Evolutionary conservation across 2,888 invertebrate genomes (phyloP), one percentile per base, ranked within the genome.

Genomic region (Nomada flava): DNA sequence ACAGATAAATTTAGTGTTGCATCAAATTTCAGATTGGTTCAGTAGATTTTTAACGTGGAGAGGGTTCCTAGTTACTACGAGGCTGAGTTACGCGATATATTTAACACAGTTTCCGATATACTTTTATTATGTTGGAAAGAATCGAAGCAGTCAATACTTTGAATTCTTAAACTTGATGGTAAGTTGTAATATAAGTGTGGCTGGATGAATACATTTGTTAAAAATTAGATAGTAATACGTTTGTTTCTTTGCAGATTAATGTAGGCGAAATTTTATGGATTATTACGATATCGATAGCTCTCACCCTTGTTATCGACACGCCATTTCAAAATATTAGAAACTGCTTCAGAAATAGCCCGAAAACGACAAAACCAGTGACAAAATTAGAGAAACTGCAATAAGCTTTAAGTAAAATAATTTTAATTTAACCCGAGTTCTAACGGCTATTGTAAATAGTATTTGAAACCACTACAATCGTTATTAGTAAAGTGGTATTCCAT

Each of bases 71-170:
- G 93, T 96, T 11, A 95, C 95, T 88, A 96, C 96, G 13, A 95
- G 96, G 90, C 94, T 96, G n/a, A 96, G 96, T 52, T 96, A 96
- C 90, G 95, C 96, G 50, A 94, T 96, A 70, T 96, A 96, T 90
- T 93, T 96, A 79, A 96, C 96, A 42, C 96, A 96, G 91, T 96
- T 96, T 89, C 96, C 96, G 5, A 95, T 96, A 74, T 96, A 95
- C 91, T 96, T 96, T 92, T 96, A 94, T 89, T 96, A 96, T 88
- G 96, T 96, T 50, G 96, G 96, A 2, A 94, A 94, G 71, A 95
- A 95, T 55, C 94, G 95, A 89, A 94, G 94, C 86, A 92, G 95
- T 0, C 95, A 95, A 80, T 94, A 95, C 82, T 96, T 95, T 87
- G 95, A 94, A 68, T 95, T 96, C 88, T 91, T 95, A 57, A 94